These are phyloP conservation scores for Sus cebifrons DNA, from an alignment of 2,797 vertebrate species.

Conservation along the genomic window DNA sequence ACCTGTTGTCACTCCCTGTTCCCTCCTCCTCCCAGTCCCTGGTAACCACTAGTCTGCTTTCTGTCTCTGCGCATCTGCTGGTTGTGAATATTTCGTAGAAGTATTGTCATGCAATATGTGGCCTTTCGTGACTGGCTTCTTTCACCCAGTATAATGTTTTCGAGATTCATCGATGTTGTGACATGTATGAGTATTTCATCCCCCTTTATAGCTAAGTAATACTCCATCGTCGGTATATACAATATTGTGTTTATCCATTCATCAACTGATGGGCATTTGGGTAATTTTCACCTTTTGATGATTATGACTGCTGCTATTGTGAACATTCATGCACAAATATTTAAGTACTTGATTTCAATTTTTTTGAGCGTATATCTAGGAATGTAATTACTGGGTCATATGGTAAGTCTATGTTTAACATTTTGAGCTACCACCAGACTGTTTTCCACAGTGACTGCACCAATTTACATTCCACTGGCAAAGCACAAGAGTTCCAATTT, in stretches of 20 bases:
- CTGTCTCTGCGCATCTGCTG: background rate
- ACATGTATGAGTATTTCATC: background rate
- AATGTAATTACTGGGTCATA: slow-evolving; percentile 17
- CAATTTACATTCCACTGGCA: background rate
- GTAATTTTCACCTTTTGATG: background rate
- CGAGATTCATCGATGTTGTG: background rate
- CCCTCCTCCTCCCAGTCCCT: background rate
- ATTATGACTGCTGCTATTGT: background rate
- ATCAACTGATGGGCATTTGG: background rate
- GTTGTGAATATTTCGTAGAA: background rate
- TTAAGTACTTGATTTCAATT: background rate
- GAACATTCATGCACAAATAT: background rate
- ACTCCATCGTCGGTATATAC: background rate
- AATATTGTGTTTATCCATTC: background rate
- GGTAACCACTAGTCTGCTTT: background rate
- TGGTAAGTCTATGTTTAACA: background rate
- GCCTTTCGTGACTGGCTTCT: background rate
- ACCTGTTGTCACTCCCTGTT: background rate
- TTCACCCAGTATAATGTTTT: slow-evolving; percentile 22
- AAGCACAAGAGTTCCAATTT: background rate
- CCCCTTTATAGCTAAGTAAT: background rate
- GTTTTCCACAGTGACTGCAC: background rate
- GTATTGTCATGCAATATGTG: background rate
- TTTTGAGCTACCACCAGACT: background rate
- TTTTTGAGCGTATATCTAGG: background rate